Evolutionary conservation across 2,797 vertebrate species (phyloP), one percentile per base, ranked within the genome.

Genomic region (Gambusia yucatana): DNA sequence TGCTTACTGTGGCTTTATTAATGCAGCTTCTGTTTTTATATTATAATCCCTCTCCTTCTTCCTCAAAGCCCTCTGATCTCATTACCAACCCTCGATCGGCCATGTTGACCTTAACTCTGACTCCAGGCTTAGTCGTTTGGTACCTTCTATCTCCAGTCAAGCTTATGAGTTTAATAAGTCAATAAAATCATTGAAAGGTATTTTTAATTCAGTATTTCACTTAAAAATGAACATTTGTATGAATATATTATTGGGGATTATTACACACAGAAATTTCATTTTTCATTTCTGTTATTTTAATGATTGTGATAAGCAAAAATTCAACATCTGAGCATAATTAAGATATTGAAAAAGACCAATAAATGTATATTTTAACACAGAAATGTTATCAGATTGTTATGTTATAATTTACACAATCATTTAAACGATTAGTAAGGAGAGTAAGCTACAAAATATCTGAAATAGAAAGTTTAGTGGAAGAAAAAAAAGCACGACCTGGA

Each of bases 1-100:
- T 91, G 88, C 87, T 90, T 83, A 71, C 83, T 84, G 82, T 90
- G 85, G 87, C 91, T 91, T 92, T 94, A 95, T 95, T 95, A 95
- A 95, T 95, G 93, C 92, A 93, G 92, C 89, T 94, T 63, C 6
- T 44, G 20, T 48, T 13, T 57, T 90, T 90, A 90, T 91, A 93
- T 93, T 90, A 92, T 75, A 78, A 1, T 41, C 67, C 50, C 47
- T 77, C 33, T 75, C 50, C 75, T 76, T 75, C 74, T 81, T 77
- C 78, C 72, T 82, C 72, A 77, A 83, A 88, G 79, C 89, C 82
- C 84, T 81, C 78, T 76, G 80, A 81, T 81, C 71, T 75, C 73
- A 57, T 44, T 39, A 4, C 84, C 70, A 79, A 82, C 79, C 77
- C 77, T 76, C 30, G 1, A 20, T 41, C 43, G 44, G 75, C 36